Evolutionary conservation across 2,797 vertebrate species (phyloP).

Genomic region (Spea hammondii): DNA sequence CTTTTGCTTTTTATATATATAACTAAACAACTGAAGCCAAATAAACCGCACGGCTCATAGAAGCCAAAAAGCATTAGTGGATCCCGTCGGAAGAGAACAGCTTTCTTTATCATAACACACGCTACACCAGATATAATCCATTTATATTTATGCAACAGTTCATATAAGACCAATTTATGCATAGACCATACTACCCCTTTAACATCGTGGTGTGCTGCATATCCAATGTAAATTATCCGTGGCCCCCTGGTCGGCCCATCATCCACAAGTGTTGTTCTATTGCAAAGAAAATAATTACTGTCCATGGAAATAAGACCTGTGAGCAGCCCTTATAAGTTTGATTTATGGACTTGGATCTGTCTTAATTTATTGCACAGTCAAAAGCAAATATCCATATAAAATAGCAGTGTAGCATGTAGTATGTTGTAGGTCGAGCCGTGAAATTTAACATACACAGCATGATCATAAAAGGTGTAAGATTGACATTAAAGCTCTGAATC

Average conservation of each 20-base stretch:
- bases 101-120: background rate
- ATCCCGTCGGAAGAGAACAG: background rate
- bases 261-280: background rate
- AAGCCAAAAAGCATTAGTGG: background rate
- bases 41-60: background rate
- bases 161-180: too few species aligned
- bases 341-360: background rate
- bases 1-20: background rate
- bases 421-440: background rate
- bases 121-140: background rate
- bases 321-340: background rate
- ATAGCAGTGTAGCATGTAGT: background rate
- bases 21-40: background rate
- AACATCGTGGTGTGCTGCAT: too few species aligned
- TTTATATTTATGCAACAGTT: background rate
- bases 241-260: background rate
- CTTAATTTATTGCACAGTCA: background rate
- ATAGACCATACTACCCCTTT: too few species aligned
- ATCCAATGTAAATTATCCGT: too few species aligned
- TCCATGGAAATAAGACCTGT: background rate
- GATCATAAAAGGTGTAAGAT: too few species aligned
- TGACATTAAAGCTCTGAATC: too few species aligned
- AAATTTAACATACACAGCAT: background rate
- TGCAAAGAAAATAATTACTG: background rate
- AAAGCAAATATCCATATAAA: background rate